Evolutionary conservation across 2,888 invertebrate species (phyloP).

Genomic region (Leptothorax acervorum): DNA sequence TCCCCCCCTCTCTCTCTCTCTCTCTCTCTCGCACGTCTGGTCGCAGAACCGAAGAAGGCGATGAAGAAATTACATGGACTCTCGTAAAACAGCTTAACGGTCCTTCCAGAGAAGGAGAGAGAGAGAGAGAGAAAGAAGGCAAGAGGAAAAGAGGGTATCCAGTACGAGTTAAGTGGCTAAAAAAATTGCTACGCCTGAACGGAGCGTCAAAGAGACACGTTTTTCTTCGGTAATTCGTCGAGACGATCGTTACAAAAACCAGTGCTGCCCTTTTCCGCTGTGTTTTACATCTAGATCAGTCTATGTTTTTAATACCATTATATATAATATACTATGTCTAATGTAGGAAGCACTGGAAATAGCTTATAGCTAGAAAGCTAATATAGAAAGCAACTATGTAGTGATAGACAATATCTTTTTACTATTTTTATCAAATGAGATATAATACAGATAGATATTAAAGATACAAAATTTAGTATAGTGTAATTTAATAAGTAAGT

Average conservation of each 20-base stretch:
- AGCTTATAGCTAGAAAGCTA: background rate
- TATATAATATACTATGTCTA: background rate
- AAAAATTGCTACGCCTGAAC: slow-evolving; percentile 73
- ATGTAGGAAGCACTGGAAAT: background rate
- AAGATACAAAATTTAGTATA: background rate
- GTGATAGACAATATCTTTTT: background rate
- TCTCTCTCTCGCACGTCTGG: background rate
- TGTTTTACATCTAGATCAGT: slow-evolving; percentile 2
- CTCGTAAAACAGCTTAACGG: slow-evolving; percentile 76
- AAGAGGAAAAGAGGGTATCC: slow-evolving; percentile 63
- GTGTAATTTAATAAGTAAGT: background rate
- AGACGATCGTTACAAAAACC: slow-evolving; percentile 49
- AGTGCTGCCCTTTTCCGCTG: background rate
- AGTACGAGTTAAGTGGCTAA: slow-evolving; percentile 74
- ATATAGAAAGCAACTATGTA: background rate
- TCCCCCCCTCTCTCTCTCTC: background rate
- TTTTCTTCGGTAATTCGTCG: slow-evolving; percentile 70
- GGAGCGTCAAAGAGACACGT: slow-evolving; percentile 63
- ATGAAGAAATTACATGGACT: slow-evolving; percentile 75
- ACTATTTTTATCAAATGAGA: background rate
- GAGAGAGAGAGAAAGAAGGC: slow-evolving; percentile 64
- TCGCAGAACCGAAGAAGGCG: slow-evolving; percentile 56
- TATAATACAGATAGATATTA: background rate
- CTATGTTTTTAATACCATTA: background rate
- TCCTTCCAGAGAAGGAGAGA: slow-evolving; percentile 64